Percentiles rank a stretch among this genome's conserved stretches.
These are phyloP conservation scores for Lamellibrachia columna DNA, from an alignment of 2,888 invertebrate species.

Conservation along the genomic window DNA sequence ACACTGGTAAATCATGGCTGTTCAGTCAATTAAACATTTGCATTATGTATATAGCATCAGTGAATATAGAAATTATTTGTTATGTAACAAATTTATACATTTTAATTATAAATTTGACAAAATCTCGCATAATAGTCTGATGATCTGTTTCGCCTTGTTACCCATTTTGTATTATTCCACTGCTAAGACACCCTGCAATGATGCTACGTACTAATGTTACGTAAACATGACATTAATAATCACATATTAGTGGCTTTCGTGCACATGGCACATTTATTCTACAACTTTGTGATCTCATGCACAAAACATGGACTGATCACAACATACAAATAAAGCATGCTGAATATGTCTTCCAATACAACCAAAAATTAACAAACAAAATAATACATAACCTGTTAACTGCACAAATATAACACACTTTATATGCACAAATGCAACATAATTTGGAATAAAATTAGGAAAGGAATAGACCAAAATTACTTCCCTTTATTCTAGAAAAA, in stretches of 20 bases:
- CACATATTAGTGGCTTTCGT: not conserved
- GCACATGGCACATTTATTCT: too few species aligned
- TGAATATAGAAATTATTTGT: too few species aligned
- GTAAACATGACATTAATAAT: constrained; percentile 11
- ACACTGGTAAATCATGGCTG: not conserved
- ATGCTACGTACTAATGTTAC: not conserved
- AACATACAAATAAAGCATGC: not conserved
- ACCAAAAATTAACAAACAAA: not conserved
- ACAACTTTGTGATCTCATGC: not conserved
- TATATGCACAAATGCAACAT: not conserved
- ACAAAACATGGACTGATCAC: not conserved
- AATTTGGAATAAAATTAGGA: not conserved
- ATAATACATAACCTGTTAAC: not conserved
- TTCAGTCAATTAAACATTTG: not conserved
- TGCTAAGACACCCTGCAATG: not conserved
- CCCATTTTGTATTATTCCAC: not conserved
- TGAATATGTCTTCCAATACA: not conserved
- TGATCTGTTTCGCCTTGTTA: too few species aligned
- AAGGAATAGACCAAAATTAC: not conserved
- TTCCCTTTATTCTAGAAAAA: not conserved
- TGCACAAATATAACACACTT: not conserved
- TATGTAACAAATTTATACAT: too few species aligned
- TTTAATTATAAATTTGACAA: too few species aligned
- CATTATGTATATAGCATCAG: too few species aligned
- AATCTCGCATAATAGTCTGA: too few species aligned